Evolutionary conservation across 2,797 vertebrate species (phyloP).

Genomic region (Melopsittacus undulatus): DNA sequence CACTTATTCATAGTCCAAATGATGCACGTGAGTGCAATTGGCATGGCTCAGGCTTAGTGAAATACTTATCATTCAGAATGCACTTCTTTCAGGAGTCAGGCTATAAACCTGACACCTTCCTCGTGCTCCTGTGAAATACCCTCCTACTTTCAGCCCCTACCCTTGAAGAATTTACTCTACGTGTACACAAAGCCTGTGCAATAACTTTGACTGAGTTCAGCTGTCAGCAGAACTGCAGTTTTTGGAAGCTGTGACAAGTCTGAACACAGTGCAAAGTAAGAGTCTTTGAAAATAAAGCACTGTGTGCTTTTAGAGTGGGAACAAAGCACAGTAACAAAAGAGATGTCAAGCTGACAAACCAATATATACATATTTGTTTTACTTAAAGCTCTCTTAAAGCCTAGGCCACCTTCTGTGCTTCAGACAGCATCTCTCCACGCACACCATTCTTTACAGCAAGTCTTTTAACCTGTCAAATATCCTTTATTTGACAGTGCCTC

Average conservation of each 20-base stretch:
- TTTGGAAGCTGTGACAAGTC: constrained; percentile 12
- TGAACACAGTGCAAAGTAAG: neutral
- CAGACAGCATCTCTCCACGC: neutral
- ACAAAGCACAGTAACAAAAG: neutral
- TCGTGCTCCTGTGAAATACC: neutral
- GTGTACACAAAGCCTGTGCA: neutral
- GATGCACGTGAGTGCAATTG: neutral
- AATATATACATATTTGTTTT: constrained; percentile 7
- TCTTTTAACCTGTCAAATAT: constrained; percentile 27
- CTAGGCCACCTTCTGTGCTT: neutral
- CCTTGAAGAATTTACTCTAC: neutral
- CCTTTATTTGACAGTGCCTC: neutral
- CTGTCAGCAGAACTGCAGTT: constrained; percentile 12
- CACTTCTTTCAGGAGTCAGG: neutral
- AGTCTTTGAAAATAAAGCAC: neutral
- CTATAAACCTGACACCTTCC: constrained; percentile 23
- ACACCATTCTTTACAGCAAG: neutral
- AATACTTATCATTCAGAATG: neutral
- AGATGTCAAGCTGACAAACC: neutral
- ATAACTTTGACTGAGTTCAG: constrained; percentile 4
- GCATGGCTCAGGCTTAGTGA: neutral
- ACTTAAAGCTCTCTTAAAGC: constrained; percentile 12
- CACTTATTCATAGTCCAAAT: neutral
- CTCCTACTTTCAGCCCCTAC: neutral
- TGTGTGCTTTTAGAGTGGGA: neutral